Evolutionary conservation across 1,140 invertebrate genomes (phyloP).

Genomic region (Anastrepha obliqua): DNA sequence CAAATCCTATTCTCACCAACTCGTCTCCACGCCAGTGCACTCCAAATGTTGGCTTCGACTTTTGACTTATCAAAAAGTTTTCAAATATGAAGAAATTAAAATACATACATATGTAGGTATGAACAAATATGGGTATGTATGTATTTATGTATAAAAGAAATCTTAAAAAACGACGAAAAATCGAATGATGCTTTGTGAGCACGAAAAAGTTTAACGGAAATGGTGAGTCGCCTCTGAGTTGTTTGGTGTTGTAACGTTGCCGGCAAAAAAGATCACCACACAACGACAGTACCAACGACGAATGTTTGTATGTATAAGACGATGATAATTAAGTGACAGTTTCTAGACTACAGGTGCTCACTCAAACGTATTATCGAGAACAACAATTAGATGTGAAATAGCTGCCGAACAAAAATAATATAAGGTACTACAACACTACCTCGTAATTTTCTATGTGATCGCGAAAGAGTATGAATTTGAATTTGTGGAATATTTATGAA

Average conservation of each 20-base stretch:
- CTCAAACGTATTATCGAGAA: not conserved
- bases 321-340: constrained; percentile 11
- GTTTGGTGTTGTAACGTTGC: not conserved
- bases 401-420: not conserved
- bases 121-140: not conserved
- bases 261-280: constrained; percentile 9
- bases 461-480: not conserved
- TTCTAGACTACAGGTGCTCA: constrained; percentile 28
- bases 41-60: constrained; percentile 7
- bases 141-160: not conserved
- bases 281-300: not conserved
- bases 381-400: constrained; percentile 6
- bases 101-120: not conserved
- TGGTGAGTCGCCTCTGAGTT: not conserved
- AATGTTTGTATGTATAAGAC: constrained; percentile 1
- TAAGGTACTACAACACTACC: not conserved
- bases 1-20: too few relatives aligned
- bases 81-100: not conserved
- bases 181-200: too few relatives aligned
- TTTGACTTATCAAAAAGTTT: constrained; percentile 39
- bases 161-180: too few relatives aligned
- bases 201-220: too few relatives aligned
- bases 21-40: too few relatives aligned
- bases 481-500: not conserved
- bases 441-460: not conserved